These are phyloP conservation scores for Pachyuromys duprasi DNA, from an alignment of 2,797 vertebrate genomes.

Conservation along the genomic window DNA sequence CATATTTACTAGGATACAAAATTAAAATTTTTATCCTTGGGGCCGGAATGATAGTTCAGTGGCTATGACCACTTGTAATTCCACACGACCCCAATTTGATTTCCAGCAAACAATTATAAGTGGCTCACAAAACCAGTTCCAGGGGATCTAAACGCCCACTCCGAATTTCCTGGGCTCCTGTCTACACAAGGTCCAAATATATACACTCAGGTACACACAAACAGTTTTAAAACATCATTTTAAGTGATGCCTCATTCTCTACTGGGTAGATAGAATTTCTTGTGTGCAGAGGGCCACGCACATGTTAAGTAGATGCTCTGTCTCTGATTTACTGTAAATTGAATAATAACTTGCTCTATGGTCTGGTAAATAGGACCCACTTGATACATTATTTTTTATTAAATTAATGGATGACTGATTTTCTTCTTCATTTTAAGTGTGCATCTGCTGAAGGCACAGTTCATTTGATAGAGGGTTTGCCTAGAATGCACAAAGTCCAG, in stretches of 20 bases:
- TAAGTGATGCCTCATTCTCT: constrained; percentile 47
- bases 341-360: constrained; percentile 37
- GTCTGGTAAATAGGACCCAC: constrained; percentile 28
- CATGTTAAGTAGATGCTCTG: background rate
- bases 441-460: background rate
- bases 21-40: constrained; percentile 42
- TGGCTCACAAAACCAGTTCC: background rate
- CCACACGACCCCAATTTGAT: background rate
- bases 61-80: background rate
- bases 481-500: background rate
- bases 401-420: constrained; percentile 25
- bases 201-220: background rate
- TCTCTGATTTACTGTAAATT: constrained; percentile 30
- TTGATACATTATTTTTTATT: constrained; percentile 28
- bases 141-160: background rate
- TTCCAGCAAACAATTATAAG: background rate
- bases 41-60: background rate
- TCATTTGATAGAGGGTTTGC: background rate
- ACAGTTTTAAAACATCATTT: constrained; percentile 47
- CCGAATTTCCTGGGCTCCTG: background rate
- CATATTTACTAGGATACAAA: constrained; percentile 56
- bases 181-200: background rate
- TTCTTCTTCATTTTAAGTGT: constrained; percentile 23
- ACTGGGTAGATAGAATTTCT: background rate
- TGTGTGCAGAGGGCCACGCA: background rate